Conservation (phyloP, 2,113 vertebrate species). For the Daubentonia madagascariensis region DNA sequence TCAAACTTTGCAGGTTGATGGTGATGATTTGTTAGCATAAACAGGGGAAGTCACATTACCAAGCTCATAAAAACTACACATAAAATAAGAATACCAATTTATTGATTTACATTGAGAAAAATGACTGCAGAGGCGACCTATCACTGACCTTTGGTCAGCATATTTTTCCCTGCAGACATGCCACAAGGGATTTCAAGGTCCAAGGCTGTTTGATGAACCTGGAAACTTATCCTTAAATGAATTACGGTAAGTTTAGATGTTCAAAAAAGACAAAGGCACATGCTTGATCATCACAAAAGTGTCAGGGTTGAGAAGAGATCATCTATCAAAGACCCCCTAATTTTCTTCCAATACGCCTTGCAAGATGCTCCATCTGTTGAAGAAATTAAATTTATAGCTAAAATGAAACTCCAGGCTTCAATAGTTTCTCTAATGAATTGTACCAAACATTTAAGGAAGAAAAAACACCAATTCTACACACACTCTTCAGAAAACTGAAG, state of each 20-base stretch:
- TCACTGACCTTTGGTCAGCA: background rate
- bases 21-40: background rate
- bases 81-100: background rate
- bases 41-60: background rate
- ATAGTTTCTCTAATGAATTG: background rate
- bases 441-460: background rate
- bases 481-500: background rate
- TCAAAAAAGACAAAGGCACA: background rate
- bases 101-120: background rate
- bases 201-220: background rate
- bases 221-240: background rate
- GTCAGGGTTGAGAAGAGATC: background rate
- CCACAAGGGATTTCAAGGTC: background rate
- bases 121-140: background rate
- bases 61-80: background rate
- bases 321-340: background rate
- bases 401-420: background rate
- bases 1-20: background rate
- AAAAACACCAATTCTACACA: background rate
- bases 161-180: background rate
- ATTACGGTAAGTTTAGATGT: background rate
- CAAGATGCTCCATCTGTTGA: background rate
- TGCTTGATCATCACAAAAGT: background rate
- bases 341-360: background rate
- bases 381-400: background rate